phyloP scores from a whole-genome alignment of 2,797 vertebrate genomes.

The Uromys caudimaculatus region DNA sequence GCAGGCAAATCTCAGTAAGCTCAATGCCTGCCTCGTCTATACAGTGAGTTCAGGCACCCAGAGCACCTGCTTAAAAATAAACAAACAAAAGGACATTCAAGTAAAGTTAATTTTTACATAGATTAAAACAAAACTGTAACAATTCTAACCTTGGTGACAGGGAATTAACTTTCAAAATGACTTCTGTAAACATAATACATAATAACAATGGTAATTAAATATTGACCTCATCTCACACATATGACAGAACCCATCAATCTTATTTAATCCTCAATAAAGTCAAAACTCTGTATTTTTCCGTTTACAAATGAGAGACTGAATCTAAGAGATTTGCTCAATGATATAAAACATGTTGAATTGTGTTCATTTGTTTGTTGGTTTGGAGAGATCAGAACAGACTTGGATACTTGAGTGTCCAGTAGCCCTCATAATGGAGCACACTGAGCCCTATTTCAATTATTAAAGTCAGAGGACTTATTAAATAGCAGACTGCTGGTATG shows the following conservation, averaged over 20 bases:
- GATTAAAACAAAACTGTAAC: neutral
- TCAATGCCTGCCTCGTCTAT: neutral
- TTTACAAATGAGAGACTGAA: conserved; percentile 4
- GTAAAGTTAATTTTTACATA: neutral
- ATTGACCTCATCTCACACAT: neutral
- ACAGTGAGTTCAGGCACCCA: neutral
- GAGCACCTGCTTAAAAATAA: neutral
- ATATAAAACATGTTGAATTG: neutral
- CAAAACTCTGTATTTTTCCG: neutral
- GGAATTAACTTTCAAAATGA: conserved; percentile 41
- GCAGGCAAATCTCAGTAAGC: neutral
- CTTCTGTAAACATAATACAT: conserved; percentile 21
- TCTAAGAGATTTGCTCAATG: neutral
- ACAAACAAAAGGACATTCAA: conserved; percentile 40
- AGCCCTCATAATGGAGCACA: conserved; percentile 19
- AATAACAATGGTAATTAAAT: conserved; percentile 26
- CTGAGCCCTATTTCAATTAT: neutral
- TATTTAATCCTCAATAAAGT: neutral
- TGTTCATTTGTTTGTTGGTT: neutral
- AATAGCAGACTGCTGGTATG: neutral
- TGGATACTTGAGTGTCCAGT: neutral
- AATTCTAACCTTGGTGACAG: conserved; percentile 2
- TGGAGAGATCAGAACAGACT: neutral
- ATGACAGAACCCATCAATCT: neutral
- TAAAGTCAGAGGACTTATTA: neutral